Conservation (phyloP, 2,113 vertebrate species). For the Eonycteris spelaea region DNA sequence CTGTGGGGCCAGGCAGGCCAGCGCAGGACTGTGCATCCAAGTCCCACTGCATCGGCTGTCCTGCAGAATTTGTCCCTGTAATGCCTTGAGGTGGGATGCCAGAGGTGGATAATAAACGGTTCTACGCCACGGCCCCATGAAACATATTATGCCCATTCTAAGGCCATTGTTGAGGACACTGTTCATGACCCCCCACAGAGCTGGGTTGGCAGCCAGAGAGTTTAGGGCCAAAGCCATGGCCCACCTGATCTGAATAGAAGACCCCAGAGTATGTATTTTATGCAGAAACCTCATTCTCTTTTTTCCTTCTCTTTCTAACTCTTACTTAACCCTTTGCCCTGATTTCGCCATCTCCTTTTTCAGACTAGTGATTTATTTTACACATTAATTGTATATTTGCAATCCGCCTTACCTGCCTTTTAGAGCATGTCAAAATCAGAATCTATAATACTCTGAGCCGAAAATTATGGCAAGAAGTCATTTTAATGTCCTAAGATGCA, state of each 20-base stretch:
- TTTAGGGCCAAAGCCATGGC: neutral
- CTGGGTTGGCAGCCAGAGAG: neutral
- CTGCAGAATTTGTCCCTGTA: neutral
- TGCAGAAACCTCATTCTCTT: neutral
- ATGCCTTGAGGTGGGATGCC: neutral
- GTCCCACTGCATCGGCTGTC: neutral
- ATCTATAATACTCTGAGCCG: neutral
- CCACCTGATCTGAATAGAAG: neutral
- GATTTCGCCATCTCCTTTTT: slow-evolving; percentile 4
- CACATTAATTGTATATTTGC: neutral
- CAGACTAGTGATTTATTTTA: neutral
- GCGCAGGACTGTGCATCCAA: neutral
- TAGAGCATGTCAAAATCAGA: neutral
- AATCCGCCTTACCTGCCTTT: neutral
- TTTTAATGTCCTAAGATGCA: neutral
- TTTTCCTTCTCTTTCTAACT: neutral
- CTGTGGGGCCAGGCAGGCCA: neutral
- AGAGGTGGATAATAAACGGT: neutral
- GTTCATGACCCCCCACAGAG: neutral
- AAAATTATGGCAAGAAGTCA: neutral
- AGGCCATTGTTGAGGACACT: neutral
- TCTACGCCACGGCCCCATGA: neutral
- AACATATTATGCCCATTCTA: neutral
- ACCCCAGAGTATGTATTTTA: neutral
- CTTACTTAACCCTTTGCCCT: neutral